phyloP scores from a whole-genome alignment of 2,113 vertebrate species.

The Apodemus speciosus region DNA sequence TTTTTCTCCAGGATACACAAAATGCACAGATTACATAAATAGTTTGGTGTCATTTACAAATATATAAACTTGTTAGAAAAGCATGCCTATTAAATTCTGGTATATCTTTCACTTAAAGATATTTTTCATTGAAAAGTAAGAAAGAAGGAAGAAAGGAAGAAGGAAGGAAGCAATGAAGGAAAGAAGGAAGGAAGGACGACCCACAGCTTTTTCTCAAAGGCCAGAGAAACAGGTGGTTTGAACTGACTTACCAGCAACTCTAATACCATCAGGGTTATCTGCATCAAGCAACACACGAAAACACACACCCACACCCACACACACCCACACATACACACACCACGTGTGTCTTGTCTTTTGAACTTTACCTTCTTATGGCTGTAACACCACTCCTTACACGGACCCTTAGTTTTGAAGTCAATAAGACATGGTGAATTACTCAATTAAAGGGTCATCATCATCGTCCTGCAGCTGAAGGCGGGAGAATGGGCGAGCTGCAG shows the following conservation, averaged over 20 bases:
- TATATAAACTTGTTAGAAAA: conserved; percentile 66
- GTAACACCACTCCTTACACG: conserved; percentile 64
- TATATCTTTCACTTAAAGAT: conserved; percentile 58
- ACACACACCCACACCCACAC: conserved; percentile 5
- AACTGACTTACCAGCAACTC: neutral
- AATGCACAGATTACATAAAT: conserved; percentile 62
- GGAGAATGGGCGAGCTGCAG: conserved; percentile 82
- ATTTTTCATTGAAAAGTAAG: conserved; percentile 55
- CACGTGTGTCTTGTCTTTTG: conserved; percentile 47
- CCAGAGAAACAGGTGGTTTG: conserved; percentile 27
- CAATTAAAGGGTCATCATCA: conserved; percentile 89
- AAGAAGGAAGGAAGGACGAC: neutral
- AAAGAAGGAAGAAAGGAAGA: neutral
- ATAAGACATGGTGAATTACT: conserved; percentile 66
- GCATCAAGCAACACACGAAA: conserved; percentile 28
- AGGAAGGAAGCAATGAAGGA: neutral
- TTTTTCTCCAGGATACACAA: conserved; percentile 59
- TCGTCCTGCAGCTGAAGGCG: conserved; percentile 91
- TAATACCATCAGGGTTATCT: neutral
- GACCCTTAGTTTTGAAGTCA: conserved; percentile 12
- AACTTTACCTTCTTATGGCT: conserved; percentile 59
- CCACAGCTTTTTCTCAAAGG: conserved; percentile 50
- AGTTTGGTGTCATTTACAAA: conserved; percentile 72
- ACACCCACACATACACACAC: neutral
- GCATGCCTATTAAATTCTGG: conserved; percentile 51